phyloP scores from a whole-genome alignment of 2,888 invertebrate species.

The Melikaiella ostensackeni region DNA sequence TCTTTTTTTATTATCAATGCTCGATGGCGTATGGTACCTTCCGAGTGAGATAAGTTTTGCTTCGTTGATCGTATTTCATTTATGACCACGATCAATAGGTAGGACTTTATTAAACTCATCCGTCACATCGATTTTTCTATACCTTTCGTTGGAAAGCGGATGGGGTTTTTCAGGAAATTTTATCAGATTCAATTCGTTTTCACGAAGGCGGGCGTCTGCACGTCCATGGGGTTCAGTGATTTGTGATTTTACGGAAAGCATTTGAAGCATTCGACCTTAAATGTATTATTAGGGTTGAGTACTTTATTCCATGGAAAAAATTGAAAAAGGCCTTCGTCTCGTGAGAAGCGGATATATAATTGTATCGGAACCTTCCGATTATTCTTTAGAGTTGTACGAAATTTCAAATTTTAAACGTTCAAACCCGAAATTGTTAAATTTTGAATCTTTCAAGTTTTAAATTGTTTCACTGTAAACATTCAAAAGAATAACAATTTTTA shows the following conservation, averaged over 20 bases:
- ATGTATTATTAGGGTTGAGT: constrained; percentile 7
- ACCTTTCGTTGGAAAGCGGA: neutral
- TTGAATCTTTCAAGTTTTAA: too few relatives aligned
- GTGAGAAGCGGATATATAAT: neutral
- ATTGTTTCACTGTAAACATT: too few relatives aligned
- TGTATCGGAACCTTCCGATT: too few relatives aligned
- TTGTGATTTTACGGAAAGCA: constrained; percentile 4
- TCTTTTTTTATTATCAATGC: neutral
- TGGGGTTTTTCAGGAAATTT: constrained; percentile 31
- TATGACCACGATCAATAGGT: constrained; percentile 33
- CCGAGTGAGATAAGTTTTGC: constrained; percentile 17
- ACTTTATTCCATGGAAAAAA: neutral
- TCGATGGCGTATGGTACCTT: neutral
- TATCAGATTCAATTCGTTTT: constrained; percentile 11
- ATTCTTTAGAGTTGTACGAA: too few relatives aligned
- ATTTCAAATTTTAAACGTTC: too few relatives aligned
- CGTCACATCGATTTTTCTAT: constrained; percentile 28
- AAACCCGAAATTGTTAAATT: too few relatives aligned
- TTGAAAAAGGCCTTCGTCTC: neutral
- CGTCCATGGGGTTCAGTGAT: neutral
- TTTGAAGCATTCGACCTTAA: neutral
- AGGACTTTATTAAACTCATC: constrained; percentile 37
- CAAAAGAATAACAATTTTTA: too few relatives aligned
- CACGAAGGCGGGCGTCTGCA: neutral
- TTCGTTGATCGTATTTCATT: constrained; percentile 41